Evolutionary conservation across 2,113 vertebrate genomes (phyloP).

Genomic region (Coracopsis vasa): DNA sequence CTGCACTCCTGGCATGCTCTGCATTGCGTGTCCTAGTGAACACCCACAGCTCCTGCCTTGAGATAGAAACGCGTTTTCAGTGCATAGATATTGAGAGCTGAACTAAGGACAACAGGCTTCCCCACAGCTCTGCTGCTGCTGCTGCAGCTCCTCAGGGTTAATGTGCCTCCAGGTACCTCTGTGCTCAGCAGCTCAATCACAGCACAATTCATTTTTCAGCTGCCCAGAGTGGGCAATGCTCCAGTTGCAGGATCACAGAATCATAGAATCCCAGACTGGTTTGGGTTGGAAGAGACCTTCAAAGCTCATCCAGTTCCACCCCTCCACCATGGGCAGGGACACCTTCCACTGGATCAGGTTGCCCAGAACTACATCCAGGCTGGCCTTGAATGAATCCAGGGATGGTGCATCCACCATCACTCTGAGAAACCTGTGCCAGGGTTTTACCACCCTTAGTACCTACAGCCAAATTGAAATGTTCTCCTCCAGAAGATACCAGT

Average conservation of each 20-base stretch:
- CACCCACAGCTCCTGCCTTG: not conserved
- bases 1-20: not conserved
- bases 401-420: not conserved
- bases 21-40: too few species aligned
- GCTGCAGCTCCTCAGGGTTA: not conserved
- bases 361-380: not conserved
- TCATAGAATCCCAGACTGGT: not conserved
- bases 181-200: not conserved
- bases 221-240: not conserved
- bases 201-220: fast-evolving
- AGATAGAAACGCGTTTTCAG: not conserved
- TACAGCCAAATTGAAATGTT: not conserved
- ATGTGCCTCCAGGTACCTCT: not conserved
- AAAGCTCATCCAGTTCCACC: not conserved
- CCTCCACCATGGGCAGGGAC: not conserved
- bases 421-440: not conserved
- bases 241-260: not conserved
- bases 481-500: not conserved
- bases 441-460: not conserved
- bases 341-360: not conserved
- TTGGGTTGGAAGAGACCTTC: not conserved
- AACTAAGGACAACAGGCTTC: not conserved
- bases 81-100: not conserved
- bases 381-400: not conserved
- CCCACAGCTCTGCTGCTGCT: not conserved